phyloP scores from a whole-genome alignment of 2,113 vertebrate species.

The Pogona vitticeps region DNA sequence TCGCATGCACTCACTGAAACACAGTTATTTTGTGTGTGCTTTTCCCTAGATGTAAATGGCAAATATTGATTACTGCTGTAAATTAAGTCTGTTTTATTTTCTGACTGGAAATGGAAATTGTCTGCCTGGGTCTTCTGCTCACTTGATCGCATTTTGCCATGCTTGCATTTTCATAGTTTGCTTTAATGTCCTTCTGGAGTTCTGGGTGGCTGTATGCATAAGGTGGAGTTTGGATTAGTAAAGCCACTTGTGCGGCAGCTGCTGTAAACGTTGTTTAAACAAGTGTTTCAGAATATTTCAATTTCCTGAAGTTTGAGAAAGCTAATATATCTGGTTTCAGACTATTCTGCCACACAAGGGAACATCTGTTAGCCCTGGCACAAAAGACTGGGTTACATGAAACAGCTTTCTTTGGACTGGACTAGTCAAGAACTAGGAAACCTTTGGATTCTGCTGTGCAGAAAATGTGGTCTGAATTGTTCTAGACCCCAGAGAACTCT shows the following conservation, averaged over 20 bases:
- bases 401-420: conserved; percentile 1
- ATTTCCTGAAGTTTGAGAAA: conserved; percentile 32
- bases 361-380: conserved; percentile 26
- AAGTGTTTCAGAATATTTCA: conserved; percentile 41
- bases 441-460: neutral
- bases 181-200: neutral
- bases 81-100: neutral
- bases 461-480: neutral
- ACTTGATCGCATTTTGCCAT: neutral
- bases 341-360: conserved; percentile 17
- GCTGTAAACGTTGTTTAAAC: conserved; percentile 29
- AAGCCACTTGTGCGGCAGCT: conserved; percentile 21
- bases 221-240: neutral
- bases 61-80: neutral
- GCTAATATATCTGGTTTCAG: conserved; percentile 20
- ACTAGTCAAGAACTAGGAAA: neutral
- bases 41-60: neutral
- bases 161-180: neutral
- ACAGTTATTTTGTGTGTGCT: neutral
- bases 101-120: neutral
- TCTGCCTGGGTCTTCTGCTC: neutral
- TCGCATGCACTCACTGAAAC: neutral
- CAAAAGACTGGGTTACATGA: neutral
- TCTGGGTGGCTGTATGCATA: neutral
- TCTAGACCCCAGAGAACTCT: neutral